These are phyloP conservation scores for Sitta europaea DNA, from an alignment of 2,113 vertebrate genomes.

Conservation along the genomic window DNA sequence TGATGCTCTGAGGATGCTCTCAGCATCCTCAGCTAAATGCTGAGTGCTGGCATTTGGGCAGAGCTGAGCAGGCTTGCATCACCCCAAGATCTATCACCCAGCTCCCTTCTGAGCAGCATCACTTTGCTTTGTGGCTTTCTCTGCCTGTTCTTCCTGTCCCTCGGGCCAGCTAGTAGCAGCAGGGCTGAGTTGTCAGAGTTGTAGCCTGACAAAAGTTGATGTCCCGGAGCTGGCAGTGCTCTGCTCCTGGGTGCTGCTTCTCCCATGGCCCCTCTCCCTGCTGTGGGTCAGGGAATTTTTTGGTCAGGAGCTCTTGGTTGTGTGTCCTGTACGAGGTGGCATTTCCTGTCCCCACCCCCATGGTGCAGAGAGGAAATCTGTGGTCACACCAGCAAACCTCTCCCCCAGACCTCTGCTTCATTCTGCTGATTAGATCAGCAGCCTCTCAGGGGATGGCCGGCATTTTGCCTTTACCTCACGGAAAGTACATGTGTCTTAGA, in stretches of 20 bases:
- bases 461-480: neutral
- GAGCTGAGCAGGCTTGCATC: neutral
- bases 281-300: neutral
- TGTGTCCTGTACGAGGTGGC: accelerated
- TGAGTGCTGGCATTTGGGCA: neutral
- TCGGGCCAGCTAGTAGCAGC: neutral
- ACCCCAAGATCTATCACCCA: neutral
- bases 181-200: neutral
- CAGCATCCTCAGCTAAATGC: accelerated
- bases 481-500: neutral
- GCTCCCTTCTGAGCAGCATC: neutral
- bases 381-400: neutral
- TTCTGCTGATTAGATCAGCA: neutral
- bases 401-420: neutral
- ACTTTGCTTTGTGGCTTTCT: neutral
- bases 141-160: neutral
- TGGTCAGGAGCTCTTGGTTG: accelerated
- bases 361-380: neutral
- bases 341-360: neutral
- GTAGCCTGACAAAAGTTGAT: neutral
- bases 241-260: neutral
- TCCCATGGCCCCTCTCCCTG: neutral
- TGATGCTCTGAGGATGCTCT: neutral
- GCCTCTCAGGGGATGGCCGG: neutral
- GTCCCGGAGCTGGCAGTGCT: neutral